phyloP scores from a whole-genome alignment of 1,140 invertebrate species.

The Meloidogyne exigua region DNA sequence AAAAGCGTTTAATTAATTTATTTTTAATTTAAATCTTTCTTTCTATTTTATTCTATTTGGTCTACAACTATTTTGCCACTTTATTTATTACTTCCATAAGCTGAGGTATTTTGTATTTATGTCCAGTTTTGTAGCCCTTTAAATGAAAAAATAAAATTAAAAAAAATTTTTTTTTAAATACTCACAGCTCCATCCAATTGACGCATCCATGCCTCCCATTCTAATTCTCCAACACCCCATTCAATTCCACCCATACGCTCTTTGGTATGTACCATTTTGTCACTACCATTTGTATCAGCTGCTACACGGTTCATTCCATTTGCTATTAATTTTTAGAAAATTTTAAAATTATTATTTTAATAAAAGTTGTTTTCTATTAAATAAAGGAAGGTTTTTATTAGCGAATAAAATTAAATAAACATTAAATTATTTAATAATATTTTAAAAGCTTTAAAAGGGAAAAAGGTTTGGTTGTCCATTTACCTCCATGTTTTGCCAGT shows the following conservation, averaged over 20 bases:
- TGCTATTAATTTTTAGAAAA: slow-evolving; percentile 53
- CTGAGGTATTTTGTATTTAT: slow-evolving; percentile 89
- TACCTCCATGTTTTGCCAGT: slow-evolving; percentile 54
- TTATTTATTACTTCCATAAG: slow-evolving; percentile 67
- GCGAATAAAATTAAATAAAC: too few species aligned
- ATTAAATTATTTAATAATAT: too few species aligned
- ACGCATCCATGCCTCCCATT: slow-evolving; percentile 96
- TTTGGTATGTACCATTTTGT: slow-evolving; percentile 75
- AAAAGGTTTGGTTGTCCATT: too few species aligned
- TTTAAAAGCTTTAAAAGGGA: too few species aligned
- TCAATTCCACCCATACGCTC: slow-evolving; percentile 56
- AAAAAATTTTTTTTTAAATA: slow-evolving; percentile 32
- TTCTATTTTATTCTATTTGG: too few species aligned
- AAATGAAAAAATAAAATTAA: slow-evolving; percentile 20
- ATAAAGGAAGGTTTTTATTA: too few species aligned
- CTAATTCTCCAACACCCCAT: slow-evolving; percentile 81
- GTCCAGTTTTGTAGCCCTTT: slow-evolving; percentile 90
- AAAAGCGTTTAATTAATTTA: too few species aligned
- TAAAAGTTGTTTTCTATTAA: too few species aligned
- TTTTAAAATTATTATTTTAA: neutral
- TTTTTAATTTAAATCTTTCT: too few species aligned
- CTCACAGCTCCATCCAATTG: slow-evolving; percentile 90
- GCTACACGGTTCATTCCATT: slow-evolving; percentile 65
- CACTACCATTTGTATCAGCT: slow-evolving; percentile 59
- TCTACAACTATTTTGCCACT: slow-evolving; percentile 1